Conservation (phyloP, 2,888 invertebrate species). For the Metalampra italica region DNA sequence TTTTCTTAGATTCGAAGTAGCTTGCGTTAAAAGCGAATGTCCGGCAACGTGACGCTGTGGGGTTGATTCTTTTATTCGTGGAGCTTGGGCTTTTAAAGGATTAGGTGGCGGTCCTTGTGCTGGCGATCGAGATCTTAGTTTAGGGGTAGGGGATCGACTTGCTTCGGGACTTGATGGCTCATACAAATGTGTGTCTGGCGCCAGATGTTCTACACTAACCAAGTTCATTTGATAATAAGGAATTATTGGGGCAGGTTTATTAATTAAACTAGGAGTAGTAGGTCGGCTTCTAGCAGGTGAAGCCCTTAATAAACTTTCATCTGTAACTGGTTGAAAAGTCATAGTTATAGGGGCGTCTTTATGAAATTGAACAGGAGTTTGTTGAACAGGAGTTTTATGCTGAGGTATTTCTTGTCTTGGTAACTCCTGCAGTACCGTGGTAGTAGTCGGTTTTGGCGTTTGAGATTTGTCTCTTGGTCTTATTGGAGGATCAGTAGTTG, state of each 20-base stretch:
- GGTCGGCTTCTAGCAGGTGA: constrained; percentile 79
- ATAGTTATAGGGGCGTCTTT: constrained; percentile 76
- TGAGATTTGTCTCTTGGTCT: constrained; percentile 51
- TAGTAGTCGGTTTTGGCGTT: constrained; percentile 31
- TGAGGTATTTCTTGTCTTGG: constrained; percentile 30
- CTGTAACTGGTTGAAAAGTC: constrained; percentile 82
- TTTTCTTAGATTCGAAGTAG: constrained; percentile 52
- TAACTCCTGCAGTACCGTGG: constrained; percentile 17
- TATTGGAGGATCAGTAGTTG: constrained; percentile 57
- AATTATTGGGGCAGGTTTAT: constrained; percentile 86
- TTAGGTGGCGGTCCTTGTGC: constrained; percentile 85
- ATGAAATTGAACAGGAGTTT: constrained; percentile 53
- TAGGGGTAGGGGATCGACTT: constrained; percentile 83
- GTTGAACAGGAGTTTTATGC: constrained; percentile 31
- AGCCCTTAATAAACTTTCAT: constrained; percentile 71
- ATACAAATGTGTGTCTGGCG: constrained; percentile 78
- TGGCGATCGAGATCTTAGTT: constrained; percentile 81
- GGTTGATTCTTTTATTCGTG: constrained; percentile 76
- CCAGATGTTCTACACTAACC: constrained; percentile 81
- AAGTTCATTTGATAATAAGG: constrained; percentile 89
- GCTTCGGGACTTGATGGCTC: constrained; percentile 79
- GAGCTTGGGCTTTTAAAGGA: constrained; percentile 82
- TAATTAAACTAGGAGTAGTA: constrained; percentile 84
- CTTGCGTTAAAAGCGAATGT: constrained; percentile 53
- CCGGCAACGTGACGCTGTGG: constrained; percentile 46